Evolutionary conservation across 2,888 invertebrate species (phyloP).

Genomic region (Ceriagrion tenellum): DNA sequence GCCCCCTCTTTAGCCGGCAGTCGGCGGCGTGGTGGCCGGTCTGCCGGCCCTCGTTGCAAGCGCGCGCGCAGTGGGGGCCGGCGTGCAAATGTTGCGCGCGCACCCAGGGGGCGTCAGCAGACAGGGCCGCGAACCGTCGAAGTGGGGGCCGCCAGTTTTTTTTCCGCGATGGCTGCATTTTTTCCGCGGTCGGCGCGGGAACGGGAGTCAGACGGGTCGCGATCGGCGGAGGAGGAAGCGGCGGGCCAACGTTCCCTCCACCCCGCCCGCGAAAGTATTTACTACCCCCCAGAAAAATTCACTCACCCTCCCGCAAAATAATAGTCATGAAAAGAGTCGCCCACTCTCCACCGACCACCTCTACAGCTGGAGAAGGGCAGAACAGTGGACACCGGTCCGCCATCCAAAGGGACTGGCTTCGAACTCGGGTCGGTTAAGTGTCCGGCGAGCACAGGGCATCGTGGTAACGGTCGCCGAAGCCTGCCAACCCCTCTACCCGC

Average conservation of each 20-base stretch:
- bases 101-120: background rate
- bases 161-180: background rate
- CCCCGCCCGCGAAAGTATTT: background rate
- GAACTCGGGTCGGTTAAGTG: background rate
- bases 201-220: conserved; percentile 9
- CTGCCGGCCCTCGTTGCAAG: background rate
- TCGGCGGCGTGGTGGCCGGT: background rate
- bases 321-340: no score
- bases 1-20: background rate
- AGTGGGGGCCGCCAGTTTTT: background rate
- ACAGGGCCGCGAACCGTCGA: background rate
- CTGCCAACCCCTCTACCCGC: background rate
- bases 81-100: background rate
- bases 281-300: no score
- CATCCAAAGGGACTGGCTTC: background rate
- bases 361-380: background rate
- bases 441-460: background rate
- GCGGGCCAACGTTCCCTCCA: background rate
- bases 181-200: background rate
- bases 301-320: no score
- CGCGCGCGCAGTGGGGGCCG: background rate
- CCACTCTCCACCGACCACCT: background rate
- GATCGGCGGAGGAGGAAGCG: background rate
- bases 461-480: background rate
- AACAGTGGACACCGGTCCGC: background rate